A percentile compares a stretch with the other conserved stretches of the same genome.
These are phyloP conservation scores for Philaethria dido DNA, from an alignment of 2,888 invertebrate genomes.

Conservation along the genomic window DNA sequence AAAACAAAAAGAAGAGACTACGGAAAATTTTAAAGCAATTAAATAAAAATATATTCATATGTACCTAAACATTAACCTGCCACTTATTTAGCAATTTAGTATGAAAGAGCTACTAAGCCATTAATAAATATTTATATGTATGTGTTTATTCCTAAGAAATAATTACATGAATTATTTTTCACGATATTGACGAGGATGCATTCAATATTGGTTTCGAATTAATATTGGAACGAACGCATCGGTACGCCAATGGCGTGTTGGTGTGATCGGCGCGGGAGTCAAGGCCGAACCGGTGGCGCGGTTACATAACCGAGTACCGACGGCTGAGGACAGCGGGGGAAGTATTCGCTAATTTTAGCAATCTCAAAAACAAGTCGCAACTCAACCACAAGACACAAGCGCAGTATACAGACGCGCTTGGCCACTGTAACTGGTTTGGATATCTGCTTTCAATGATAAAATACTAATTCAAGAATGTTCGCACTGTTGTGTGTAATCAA, in stretches of 20 bases:
- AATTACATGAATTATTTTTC: background rate
- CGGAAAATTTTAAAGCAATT: slow-evolving; percentile 1
- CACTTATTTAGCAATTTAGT: background rate
- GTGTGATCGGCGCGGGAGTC: slow-evolving; percentile 76
- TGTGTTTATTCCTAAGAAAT: background rate
- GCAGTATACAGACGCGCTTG: slow-evolving; percentile 49
- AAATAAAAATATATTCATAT: slow-evolving; percentile 1
- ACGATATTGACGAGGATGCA: background rate
- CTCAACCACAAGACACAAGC: slow-evolving; percentile 57
- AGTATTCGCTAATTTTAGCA: slow-evolving; percentile 76
- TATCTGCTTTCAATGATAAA: slow-evolving; percentile 14
- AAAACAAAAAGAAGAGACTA: background rate
- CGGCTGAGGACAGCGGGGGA: slow-evolving; percentile 61
- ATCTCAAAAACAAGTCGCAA: slow-evolving; percentile 70
- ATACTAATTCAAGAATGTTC: background rate
- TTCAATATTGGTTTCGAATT: slow-evolving; percentile 22
- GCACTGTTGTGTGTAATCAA: background rate
- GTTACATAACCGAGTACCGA: slow-evolving; percentile 76
- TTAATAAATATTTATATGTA: background rate
- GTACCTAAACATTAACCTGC: background rate
- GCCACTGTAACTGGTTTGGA: slow-evolving; percentile 45
- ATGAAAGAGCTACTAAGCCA: background rate
- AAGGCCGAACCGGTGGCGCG: slow-evolving; percentile 74
- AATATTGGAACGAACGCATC: slow-evolving; percentile 32
- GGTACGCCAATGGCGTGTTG: slow-evolving; percentile 41